Percentiles rank a stretch among this genome's conserved stretches.
These are phyloP conservation scores for Sminthurides aquaticus DNA, from an alignment of 2,888 invertebrate genomes.

Conservation along the genomic window DNA sequence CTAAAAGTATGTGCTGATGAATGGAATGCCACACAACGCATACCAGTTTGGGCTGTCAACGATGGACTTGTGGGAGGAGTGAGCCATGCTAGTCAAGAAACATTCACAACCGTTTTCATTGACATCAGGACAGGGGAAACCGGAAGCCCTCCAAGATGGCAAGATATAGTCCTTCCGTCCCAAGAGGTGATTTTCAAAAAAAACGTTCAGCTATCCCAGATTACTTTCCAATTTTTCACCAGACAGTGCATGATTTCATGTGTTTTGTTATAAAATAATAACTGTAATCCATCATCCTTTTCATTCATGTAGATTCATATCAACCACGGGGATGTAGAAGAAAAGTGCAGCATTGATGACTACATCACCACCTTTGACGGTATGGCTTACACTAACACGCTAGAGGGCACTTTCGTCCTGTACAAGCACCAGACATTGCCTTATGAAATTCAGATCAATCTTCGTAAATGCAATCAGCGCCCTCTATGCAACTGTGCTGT, in stretches of 20 bases:
- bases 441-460: slow-evolving; percentile 43
- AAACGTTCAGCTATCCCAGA: no score
- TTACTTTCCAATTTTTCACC: no score
- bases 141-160: slow-evolving; percentile 40
- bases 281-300: no score
- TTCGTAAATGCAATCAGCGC: slow-evolving; percentile 36
- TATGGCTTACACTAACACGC: slow-evolving; percentile 33
- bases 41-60: slow-evolving; percentile 42
- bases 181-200: slow-evolving; percentile 34
- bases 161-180: slow-evolving; percentile 34
- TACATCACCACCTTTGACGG: slow-evolving; percentile 43
- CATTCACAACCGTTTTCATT: slow-evolving; percentile 27
- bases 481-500: slow-evolving; percentile 40
- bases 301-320: slow-evolving; percentile 39
- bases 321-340: slow-evolving; percentile 38
- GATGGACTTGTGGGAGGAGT: slow-evolving; percentile 40
- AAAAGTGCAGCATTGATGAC: slow-evolving; percentile 38
- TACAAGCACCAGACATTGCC: slow-evolving; percentile 42
- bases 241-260: no score
- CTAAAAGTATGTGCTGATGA: slow-evolving; percentile 44
- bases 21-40: slow-evolving; percentile 43
- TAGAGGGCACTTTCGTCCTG: slow-evolving; percentile 43
- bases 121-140: slow-evolving; percentile 39
- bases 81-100: slow-evolving; percentile 18
- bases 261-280: no score